Conservation (phyloP, 2,113 vertebrate genomes). For the Coturnix japonica region DNA sequence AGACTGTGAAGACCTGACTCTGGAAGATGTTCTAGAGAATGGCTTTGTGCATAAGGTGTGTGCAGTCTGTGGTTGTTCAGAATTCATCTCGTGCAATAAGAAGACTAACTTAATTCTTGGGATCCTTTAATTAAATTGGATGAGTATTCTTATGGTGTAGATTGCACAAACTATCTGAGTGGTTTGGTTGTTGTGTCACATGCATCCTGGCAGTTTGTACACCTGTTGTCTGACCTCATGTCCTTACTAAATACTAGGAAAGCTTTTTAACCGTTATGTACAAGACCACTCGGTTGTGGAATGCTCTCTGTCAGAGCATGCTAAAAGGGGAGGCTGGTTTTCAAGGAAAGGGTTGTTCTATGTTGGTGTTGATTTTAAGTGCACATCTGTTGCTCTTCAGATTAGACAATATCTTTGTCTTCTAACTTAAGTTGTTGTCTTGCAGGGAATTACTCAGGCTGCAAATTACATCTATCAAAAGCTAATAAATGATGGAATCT, state of each 20-base stretch:
- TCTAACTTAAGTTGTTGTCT: constrained; percentile 18
- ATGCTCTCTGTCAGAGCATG: not conserved
- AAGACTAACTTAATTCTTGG: not conserved
- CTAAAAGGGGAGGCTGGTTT: not conserved
- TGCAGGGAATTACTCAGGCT: constrained; percentile 92
- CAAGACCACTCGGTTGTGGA: not conserved
- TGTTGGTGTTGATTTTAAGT: not conserved
- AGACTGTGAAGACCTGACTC: constrained; percentile 87
- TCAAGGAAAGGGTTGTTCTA: not conserved
- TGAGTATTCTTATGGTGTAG: not conserved
- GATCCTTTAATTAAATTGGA: not conserved
- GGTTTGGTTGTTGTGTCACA: not conserved
- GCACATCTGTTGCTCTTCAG: fast-evolving
- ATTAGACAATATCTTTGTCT: not conserved
- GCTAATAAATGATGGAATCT: constrained; percentile 90
- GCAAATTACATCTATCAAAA: constrained; percentile 90
- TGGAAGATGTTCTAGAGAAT: constrained; percentile 87
- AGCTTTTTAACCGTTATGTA: not conserved
- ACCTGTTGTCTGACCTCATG: not conserved
- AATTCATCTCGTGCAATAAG: not conserved
- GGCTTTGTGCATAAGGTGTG: constrained; percentile 92
- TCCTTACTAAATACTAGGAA: not conserved
- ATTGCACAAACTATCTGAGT: not conserved
- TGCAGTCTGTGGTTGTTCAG: not conserved
- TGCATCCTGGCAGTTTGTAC: not conserved